Conservation (phyloP, 1,140 invertebrate genomes). For the Sitobion miscanthi region DNA sequence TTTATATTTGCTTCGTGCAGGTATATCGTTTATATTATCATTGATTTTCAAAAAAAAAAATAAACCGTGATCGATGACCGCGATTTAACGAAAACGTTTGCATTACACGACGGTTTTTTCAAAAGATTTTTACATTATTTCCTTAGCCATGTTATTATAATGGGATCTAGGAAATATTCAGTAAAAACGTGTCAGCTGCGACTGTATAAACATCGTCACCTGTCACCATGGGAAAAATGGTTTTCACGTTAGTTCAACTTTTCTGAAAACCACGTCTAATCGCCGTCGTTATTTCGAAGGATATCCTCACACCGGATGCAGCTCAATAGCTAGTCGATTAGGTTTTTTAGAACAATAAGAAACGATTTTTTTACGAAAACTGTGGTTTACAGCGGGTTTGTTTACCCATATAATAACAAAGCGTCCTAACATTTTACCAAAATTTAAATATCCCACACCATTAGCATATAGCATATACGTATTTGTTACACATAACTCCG, state of each 20-base stretch:
- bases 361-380: background rate
- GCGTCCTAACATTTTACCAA: background rate
- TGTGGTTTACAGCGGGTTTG: background rate
- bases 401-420: background rate
- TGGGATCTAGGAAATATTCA: background rate
- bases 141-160: background rate
- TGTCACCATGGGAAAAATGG: background rate
- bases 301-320: background rate
- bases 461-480: background rate
- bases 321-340: background rate
- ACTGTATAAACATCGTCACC: background rate
- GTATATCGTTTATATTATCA: background rate
- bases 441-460: background rate
- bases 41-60: background rate
- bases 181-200: background rate
- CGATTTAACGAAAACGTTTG: background rate
- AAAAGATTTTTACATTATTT: conserved; percentile 2
- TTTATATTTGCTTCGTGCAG: background rate
- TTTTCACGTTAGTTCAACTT: background rate
- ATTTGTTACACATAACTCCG: background rate
- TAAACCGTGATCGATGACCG: background rate
- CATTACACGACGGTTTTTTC: background rate
- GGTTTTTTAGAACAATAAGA: background rate
- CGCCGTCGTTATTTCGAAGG: background rate
- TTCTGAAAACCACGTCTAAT: conserved; percentile 15